Evolutionary conservation across 1,140 invertebrate species (phyloP).

Genomic region (Leptonema lineaticorne): DNA sequence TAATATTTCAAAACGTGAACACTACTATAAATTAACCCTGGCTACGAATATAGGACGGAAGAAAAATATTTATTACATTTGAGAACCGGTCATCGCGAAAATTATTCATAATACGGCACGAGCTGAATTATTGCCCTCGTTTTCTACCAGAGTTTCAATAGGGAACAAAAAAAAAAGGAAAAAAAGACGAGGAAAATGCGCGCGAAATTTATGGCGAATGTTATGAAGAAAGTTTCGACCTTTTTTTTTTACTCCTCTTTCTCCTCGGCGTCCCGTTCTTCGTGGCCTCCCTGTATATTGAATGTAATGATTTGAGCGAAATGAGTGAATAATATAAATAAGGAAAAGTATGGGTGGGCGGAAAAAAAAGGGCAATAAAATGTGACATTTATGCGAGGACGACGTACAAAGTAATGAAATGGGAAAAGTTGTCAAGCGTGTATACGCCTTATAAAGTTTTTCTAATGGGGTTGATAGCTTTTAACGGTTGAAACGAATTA

Average conservation of each 20-base stretch:
- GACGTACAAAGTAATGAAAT: conserved; percentile 7
- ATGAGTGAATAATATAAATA: conserved; percentile 20
- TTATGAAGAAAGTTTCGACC: conserved; percentile 13
- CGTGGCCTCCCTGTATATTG: conserved; percentile 6
- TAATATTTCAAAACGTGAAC: too few species aligned
- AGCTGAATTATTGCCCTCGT: conserved; percentile 8
- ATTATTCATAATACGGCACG: conserved; percentile 16
- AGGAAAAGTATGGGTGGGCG: too few species aligned
- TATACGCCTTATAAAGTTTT: background rate
- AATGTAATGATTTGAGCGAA: conserved; percentile 15
- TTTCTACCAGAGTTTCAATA: conserved; percentile 1
- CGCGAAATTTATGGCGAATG: conserved; percentile 9
- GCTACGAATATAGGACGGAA: background rate
- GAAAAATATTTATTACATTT: conserved; percentile 7
- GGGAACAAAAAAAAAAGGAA: background rate
- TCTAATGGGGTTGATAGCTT: too few species aligned
- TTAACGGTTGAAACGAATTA: too few species aligned
- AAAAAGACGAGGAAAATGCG: too few species aligned
- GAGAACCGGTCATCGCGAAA: conserved; percentile 16
- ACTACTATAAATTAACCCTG: too few species aligned
- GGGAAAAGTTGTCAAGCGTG: conserved; percentile 3
- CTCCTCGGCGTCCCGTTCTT: background rate
- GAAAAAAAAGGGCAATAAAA: conserved; percentile 5
- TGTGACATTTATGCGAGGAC: conserved; percentile 7
- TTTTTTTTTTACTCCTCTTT: background rate